Base-by-base conservation (phyloP, 2,888 invertebrate genomes). In the Drosophila silvestris region DNA sequence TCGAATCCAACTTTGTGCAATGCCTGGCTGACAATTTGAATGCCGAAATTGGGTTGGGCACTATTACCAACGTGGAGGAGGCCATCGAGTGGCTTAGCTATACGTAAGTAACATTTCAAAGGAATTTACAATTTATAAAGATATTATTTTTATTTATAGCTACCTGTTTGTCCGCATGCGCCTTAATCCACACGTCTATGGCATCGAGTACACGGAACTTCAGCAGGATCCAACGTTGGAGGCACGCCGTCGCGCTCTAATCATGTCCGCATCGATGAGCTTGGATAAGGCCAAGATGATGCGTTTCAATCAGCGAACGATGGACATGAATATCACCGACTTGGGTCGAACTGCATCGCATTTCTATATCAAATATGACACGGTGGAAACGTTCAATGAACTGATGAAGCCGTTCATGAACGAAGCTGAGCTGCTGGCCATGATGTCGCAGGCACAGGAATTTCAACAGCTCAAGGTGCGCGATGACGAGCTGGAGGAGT, bases 41-140 rank as follows among this genome's bases (percentile, higher is more conserved):
- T 94, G 99, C 99, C 35, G 99, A 99, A 96, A 96, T 98, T 61
- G 96, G 98, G 0, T 94, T 99, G 22, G 99, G 99, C n/a, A 99
- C 99, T 1, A 98, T 99, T 35, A 96, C 97, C 0, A 99, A 97
- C 90, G 95, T 99, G 7, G 97, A 97, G 72, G 99, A 99, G 94
- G 99, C 99, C 0, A 97, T 99, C 0, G 97, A 98, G 92, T 99
- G 99, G 99, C 94, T 99, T 33, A 98, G 98, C 89, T 99, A 99
- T 92, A 99, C 99, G 0, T 85, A 22, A 75, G 85, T 66, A 1
- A 12, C 12, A 9, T 3, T 3, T 19, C 0, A 10, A 9, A 0
- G n/a, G 6, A 0, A 22, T 12, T 1, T 35, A 32, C 5, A 10
- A 6, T 10, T 19, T 3, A 16, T 28, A 9, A 47, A 16, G 1